A percentile compares a stretch with the other conserved stretches of the same genome.
Evolutionary conservation across 1,140 invertebrate species (phyloP).

Genomic region (Aporrectodea caliginosa): DNA sequence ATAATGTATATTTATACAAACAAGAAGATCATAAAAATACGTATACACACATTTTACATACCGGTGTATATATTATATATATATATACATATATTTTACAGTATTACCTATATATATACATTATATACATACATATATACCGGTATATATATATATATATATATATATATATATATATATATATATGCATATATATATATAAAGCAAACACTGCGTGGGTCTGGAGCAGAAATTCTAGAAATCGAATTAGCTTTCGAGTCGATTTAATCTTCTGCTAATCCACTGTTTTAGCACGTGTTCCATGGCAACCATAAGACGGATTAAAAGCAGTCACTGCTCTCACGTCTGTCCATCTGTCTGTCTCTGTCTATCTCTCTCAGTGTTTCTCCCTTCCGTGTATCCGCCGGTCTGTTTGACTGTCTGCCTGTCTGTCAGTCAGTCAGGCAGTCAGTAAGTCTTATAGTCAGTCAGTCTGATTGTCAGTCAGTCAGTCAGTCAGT

Average conservation of each 20-base stretch:
- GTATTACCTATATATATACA: no score
- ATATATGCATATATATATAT: constrained; percentile 13
- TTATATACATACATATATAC: constrained; percentile 20
- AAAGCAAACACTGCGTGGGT: neutral
- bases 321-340: neutral
- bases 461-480: no score
- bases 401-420: no score
- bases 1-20: no score
- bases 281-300: neutral
- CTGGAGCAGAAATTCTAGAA: neutral
- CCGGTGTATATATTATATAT: no score
- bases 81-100: no score
- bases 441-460: no score
- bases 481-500: no score
- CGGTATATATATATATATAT: constrained; percentile 10
- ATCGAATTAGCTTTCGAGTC: neutral
- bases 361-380: neutral
- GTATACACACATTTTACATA: no score
- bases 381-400: no score
- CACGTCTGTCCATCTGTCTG: neutral
- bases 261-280: neutral
- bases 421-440: no score
- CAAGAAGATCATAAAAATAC: no score
- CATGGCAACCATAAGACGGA: neutral
- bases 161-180: constrained; percentile 13